Percentiles rank a stretch among this genome's conserved stretches.
These are phyloP conservation scores for Anthophora plumipes DNA, from an alignment of 2,888 invertebrate genomes.

Conservation along the genomic window DNA sequence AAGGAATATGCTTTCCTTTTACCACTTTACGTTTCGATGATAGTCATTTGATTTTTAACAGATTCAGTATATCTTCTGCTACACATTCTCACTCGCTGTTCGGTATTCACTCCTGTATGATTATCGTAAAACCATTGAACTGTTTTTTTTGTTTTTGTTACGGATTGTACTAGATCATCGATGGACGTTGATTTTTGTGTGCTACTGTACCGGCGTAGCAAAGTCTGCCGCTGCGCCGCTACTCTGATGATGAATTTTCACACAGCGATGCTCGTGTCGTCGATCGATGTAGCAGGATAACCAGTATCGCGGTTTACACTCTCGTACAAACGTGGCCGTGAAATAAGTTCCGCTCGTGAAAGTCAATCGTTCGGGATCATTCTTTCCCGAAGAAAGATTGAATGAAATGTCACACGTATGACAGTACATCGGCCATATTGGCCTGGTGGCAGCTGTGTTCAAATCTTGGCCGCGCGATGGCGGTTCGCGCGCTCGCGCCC, in stretches of 20 bases:
- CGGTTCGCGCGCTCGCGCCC: constrained; percentile 71
- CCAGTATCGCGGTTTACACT: not conserved
- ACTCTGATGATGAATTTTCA: constrained; percentile 39
- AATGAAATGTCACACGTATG: constrained; percentile 72
- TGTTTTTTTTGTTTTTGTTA: constrained; percentile 32
- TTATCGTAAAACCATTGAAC: constrained; percentile 2
- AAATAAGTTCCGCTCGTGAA: not conserved
- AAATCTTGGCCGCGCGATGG: constrained; percentile 70
- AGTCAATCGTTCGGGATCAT: constrained; percentile 23
- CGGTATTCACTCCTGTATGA: constrained; percentile 18
- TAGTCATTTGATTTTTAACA: not conserved
- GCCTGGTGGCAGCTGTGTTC: constrained; percentile 41
- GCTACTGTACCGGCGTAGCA: constrained; percentile 55
- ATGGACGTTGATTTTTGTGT: constrained; percentile 20
- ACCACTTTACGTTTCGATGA: constrained; percentile 16
- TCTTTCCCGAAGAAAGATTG: not conserved
- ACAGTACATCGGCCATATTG: constrained; percentile 66
- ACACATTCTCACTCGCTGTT: not conserved
- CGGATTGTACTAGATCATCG: constrained; percentile 50
- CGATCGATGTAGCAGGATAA: not conserved
- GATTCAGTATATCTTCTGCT: not conserved
- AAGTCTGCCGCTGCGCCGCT: constrained; percentile 40
- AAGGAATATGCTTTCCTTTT: constrained; percentile 1
- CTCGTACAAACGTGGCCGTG: not conserved
- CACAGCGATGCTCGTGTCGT: constrained; percentile 1